Base-by-base conservation (phyloP, 2,113 vertebrate species). In the Gymnobelideus leadbeateri region DNA sequence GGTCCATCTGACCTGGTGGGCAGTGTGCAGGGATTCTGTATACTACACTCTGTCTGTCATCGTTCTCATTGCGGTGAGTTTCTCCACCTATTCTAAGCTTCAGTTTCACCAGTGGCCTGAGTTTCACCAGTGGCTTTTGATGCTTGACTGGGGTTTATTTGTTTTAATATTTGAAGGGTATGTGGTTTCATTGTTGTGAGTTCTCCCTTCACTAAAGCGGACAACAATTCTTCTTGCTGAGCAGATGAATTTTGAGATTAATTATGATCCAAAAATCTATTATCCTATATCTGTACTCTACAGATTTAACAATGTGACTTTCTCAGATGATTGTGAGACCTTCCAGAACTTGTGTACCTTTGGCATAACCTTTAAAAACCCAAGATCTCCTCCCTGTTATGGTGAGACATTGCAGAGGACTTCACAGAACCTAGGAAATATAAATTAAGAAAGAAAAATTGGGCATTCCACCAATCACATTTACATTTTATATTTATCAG, bases 41-140 rank as follows among this genome's bases (percentile, higher is more conserved):
- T 99, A 99, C 98, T 99, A 99, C 98, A 99, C 98, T 0, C 94
- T 99, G 89, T 99, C 99, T 23, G 99, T 99, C 91, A 0, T 99
- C 0, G 94, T 99, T 54, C 99, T 99, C 96, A 99, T 99, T 53
- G 98, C 98, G 93, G 99, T 99, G 98, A 99, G 99, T 99, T 68
- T 89, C 31, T 93, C 11, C 84, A 10, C 8, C 31, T 0, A 0
- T 37, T 46, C 43, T 28, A 28, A 53, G 31, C 3, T 28, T 23
- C 31, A 0, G 37, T 54, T 54, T 55, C 49, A 25, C 37, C 6
- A 14, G 89, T 96, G 49, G 47, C 47, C 47, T 49, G 47, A 51
- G 51, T 51, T 51, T n/a, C n/a, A 51, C 4, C 51, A 51, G 51
- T n/a, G n/a, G 47, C 47, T 91, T 91, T 95, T 2, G 25, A 84